Evolutionary conservation across 1,140 invertebrate species (phyloP), one percentile per base, ranked within the genome.

Genomic region (Cotesia chilonis): DNA sequence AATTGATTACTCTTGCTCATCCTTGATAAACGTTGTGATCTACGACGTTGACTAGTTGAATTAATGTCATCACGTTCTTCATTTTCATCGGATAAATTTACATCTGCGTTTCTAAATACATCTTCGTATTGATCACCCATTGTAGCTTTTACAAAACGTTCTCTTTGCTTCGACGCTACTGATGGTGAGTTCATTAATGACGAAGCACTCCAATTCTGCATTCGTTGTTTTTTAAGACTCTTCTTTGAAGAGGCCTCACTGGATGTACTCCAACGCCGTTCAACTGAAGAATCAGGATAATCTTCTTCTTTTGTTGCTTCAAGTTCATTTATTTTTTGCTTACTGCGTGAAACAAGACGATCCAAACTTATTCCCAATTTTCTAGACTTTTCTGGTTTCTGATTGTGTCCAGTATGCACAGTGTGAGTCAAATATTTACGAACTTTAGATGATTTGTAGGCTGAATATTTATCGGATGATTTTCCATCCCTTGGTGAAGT

Each of bases 11-110:
- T 68, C 4, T 57, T 38, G 6, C 17, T 52, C 2, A 57, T 6
- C 0, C 10, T 69, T 70, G 41, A 66, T 55, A 14, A 14, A 57
- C n/a, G 6, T 14, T n/a, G 10, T 17, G 67, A 68, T 63, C 55
- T 57, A 14, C 38, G 61, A 4, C 35, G 57, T 3, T n/a, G n/a
- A 41, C 14, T 35, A 51, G 66, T 38, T 37, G 12, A 10, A 14
- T 66, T 14, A 20, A 51, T 20, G n/a, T 70, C 12, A 12, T 65
- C 61, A 38, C 28, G 71, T n/a, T 82, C 80, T 7, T 65, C 68
- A 68, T 71, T 79, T 55, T 83, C 74, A 55, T 85, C 84, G 1
- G 85, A 87, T 67, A 87, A 77, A 75, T 87, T 86, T 4, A 87
- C 73, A 57, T 83, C 79, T 1, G 85, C 84, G 6, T 86, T 79